These are phyloP conservation scores for Drosophila ustulata DNA, from an alignment of 2,888 invertebrate genomes.

Conservation along the genomic window DNA sequence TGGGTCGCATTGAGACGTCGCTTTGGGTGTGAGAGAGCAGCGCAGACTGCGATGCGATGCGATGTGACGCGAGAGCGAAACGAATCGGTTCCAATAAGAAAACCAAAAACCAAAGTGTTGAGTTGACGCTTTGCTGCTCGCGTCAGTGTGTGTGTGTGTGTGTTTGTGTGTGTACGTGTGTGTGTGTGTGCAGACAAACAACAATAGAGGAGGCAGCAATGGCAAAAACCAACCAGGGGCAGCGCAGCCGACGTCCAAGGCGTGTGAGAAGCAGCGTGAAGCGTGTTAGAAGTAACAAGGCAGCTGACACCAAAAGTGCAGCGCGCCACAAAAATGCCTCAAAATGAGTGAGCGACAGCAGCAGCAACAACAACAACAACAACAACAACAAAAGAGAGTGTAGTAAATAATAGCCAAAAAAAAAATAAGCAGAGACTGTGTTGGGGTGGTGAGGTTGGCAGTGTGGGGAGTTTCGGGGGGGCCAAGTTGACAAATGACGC, in stretches of 20 bases:
- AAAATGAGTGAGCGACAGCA: slow-evolving; percentile 58
- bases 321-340: slow-evolving; percentile 71
- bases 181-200: slow-evolving; percentile 45
- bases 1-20: slow-evolving; percentile 32
- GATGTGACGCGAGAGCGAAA: slow-evolving; percentile 11
- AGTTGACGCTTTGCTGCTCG: slow-evolving; percentile 64
- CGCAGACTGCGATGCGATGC: slow-evolving; percentile 52
- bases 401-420: slow-evolving; percentile 64
- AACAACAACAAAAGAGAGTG: slow-evolving; percentile 24
- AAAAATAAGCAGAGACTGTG: slow-evolving; percentile 14
- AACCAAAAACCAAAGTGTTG: slow-evolving; percentile 76
- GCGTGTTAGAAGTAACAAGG: slow-evolving; percentile 79
- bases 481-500: slow-evolving; percentile 77
- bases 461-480: slow-evolving; percentile 7
- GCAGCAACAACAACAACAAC: slow-evolving; percentile 25
- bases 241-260: slow-evolving; percentile 66
- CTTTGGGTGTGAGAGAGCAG: slow-evolving; percentile 58
- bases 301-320: slow-evolving; percentile 78
- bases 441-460: not conserved
- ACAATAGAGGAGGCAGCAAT: slow-evolving; percentile 47
- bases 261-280: slow-evolving; percentile 69
- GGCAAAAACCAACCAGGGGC: slow-evolving; percentile 77
- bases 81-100: slow-evolving; percentile 72
- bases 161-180: slow-evolving; percentile 18
- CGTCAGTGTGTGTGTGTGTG: slow-evolving; percentile 14